phyloP scores from a whole-genome alignment of 1,140 invertebrate species.

The Macrotrachela quadricornifera region DNA sequence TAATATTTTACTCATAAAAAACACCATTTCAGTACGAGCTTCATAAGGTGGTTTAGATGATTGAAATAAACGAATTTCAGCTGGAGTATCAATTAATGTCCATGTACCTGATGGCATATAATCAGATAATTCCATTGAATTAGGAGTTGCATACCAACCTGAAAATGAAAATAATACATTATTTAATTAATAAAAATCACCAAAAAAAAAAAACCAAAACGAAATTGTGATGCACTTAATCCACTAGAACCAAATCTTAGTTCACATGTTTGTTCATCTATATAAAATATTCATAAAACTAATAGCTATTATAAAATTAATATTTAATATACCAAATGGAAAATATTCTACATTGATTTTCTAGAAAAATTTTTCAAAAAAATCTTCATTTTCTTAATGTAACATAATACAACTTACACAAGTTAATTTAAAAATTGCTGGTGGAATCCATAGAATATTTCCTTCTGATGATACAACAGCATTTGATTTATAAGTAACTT shows the following conservation, averaged over 20 bases:
- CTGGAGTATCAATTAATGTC: constrained; percentile 89
- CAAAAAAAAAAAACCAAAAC: constrained; percentile 44
- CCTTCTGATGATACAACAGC: constrained; percentile 78
- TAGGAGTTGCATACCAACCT: too few relatives aligned
- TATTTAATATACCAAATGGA: constrained; percentile 47
- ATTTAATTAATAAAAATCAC: constrained; percentile 78
- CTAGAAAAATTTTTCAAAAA: too few relatives aligned
- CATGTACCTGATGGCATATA: constrained; percentile 86
- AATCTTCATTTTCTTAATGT: too few relatives aligned
- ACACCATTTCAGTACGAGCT: neutral
- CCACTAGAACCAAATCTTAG: too few relatives aligned
- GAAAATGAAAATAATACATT: too few relatives aligned
- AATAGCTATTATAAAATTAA: too few relatives aligned
- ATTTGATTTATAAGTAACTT: constrained; percentile 70
- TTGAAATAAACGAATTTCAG: constrained; percentile 12
- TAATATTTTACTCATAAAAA: too few relatives aligned
- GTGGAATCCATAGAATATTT: constrained; percentile 84
- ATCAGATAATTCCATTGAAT: constrained; percentile 54
- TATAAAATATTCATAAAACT: too few relatives aligned
- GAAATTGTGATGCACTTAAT: too few relatives aligned
- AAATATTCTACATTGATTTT: constrained; percentile 93
- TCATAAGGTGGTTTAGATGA: neutral
- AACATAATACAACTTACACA: constrained; percentile 38
- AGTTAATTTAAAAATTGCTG: constrained; percentile 93
- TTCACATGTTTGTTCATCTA: too few relatives aligned